Evolutionary conservation across 2,113 vertebrate species (phyloP), one percentile per base, ranked within the genome.

Genomic region (Sebastes schlegelii): DNA sequence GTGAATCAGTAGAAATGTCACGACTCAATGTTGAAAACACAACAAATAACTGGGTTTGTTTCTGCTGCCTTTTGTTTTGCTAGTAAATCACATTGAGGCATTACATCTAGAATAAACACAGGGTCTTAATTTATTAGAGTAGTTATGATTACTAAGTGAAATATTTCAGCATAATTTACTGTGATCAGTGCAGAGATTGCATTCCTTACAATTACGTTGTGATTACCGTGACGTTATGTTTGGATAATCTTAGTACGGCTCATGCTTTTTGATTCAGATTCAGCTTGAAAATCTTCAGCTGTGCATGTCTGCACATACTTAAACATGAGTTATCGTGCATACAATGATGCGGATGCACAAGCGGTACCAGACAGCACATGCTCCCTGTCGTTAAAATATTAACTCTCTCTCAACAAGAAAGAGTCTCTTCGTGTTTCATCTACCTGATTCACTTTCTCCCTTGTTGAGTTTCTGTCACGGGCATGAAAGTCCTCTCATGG

Each of bases 141-240:
- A 55, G 54, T 69, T 80, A 52, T 89, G 77, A 87, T 89, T 85
- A 81, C 62, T 63, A 54, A 85, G 68, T 77, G 58, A 86, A 86
- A 74, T 72, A 51, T 86, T 86, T 84, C 79, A 61, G 79, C 77
- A 64, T 86, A 72, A 83, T 92, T 90, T 77, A 64, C 83, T 61
- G 16, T 71, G 85, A 88, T 88, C 80, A 52, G 71, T 58, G 54
- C 81, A 70, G 40, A 79, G 45, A 79, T 80, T 75, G 48, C 74
- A 72, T 87, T 91, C 82, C 69, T 74, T 70, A 67, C 60, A 91
- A 91, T 89, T 86, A 91, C 42, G 40, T 67, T 78, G 68, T 76
- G 79, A 89, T 92, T 82, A 75, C 84, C 68, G 58, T 70, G 80
- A 89, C 40, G 73, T 86, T 84, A 42, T 92, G 83, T 88, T 90